phyloP scores from a whole-genome alignment of 1,140 invertebrate genomes.

The Carposina sasakii region DNA sequence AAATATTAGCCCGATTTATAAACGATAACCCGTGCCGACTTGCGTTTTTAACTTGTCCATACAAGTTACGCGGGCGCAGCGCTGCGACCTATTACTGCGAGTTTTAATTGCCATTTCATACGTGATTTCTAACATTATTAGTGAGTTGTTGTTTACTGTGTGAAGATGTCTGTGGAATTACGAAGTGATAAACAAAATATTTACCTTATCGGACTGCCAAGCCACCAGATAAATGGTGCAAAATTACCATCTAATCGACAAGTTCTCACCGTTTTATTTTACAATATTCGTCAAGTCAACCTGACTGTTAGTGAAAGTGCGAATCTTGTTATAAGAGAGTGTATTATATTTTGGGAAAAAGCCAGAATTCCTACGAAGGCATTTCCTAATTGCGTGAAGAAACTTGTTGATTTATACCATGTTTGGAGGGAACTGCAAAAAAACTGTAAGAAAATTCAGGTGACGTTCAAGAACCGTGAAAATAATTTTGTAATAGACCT shows the following conservation, averaged over 20 bases:
- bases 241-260: conserved; percentile 39
- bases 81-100: background rate
- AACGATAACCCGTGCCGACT: background rate
- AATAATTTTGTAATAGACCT: too few relatives aligned
- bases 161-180: background rate
- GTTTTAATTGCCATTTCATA: background rate
- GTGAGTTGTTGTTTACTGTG: background rate
- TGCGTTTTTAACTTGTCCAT: conserved; percentile 1
- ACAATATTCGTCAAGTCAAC: conserved; percentile 37
- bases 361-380: conserved; percentile 29
- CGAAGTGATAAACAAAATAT: background rate
- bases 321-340: conserved; percentile 32
- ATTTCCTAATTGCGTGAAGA: conserved; percentile 22
- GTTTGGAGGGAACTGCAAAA: too few relatives aligned
- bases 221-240: conserved; percentile 32
- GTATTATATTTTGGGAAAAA: conserved; percentile 35
- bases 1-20: too few relatives aligned
- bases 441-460: too few relatives aligned
- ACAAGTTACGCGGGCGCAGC: background rate
- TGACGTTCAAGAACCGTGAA: too few relatives aligned
- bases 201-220: background rate
- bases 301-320: conserved; percentile 35
- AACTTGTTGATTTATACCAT: too few relatives aligned
- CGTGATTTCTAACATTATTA: background rate
- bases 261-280: conserved; percentile 35